Evolutionary conservation across 2,888 invertebrate genomes (phyloP).

Genomic region (Anorthoa munda): DNA sequence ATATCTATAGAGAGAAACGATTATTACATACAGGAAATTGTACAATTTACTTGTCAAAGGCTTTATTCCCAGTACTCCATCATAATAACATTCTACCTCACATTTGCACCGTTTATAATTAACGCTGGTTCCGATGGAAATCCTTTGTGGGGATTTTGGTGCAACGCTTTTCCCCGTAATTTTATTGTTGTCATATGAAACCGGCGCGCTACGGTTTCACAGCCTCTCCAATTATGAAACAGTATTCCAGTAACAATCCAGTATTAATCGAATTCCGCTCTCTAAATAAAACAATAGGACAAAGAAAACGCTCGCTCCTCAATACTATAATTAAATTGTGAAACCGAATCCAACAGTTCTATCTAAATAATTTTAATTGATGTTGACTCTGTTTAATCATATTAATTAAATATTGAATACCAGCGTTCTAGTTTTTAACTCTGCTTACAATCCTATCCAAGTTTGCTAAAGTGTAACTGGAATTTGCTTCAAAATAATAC

Average conservation of each 20-base stretch:
- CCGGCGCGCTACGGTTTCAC: slow-evolving; percentile 9
- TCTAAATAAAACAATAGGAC: slow-evolving; percentile 49
- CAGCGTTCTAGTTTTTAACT: not conserved
- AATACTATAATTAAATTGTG: slow-evolving; percentile 49
- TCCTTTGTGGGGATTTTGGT: slow-evolving; percentile 5
- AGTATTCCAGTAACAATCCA: too few species aligned
- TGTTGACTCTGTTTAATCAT: slow-evolving; percentile 33
- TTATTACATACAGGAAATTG: slow-evolving; percentile 2
- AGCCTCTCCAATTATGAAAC: slow-evolving; percentile 43
- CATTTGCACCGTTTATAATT: slow-evolving; percentile 21
- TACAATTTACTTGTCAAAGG: not conserved
- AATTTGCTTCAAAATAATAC: slow-evolving; percentile 15
- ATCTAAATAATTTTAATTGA: slow-evolving; percentile 38
- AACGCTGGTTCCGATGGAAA: slow-evolving; percentile 9
- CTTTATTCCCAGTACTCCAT: not conserved
- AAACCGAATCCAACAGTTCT: slow-evolving; percentile 30
- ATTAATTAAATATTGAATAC: slow-evolving; percentile 26
- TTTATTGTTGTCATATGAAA: slow-evolving; percentile 26
- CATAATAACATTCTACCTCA: slow-evolving; percentile 4
- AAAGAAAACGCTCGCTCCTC: slow-evolving; percentile 41
- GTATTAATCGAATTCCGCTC: slow-evolving; percentile 44
- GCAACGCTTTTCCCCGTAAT: slow-evolving; percentile 23
- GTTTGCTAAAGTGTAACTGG: not conserved
- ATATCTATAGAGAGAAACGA: not conserved
- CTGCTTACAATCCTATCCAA: not conserved